A percentile compares a stretch with the other conserved stretches of the same genome.
Conservation (phyloP, 2,797 vertebrate genomes). For the Florisuga fusca region DNA sequence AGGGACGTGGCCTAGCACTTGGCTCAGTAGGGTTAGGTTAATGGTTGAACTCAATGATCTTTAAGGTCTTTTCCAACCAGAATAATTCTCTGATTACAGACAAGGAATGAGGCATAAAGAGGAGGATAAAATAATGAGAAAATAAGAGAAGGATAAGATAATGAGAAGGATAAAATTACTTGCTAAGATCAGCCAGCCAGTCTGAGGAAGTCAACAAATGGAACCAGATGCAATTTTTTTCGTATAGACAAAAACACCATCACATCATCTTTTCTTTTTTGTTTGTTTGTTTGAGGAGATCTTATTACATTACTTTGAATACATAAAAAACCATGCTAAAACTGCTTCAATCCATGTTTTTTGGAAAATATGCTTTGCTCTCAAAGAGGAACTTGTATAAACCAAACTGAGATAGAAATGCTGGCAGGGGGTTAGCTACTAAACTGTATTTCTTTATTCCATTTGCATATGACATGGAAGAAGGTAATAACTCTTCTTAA, state of each 20-base stretch:
- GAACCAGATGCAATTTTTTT: background rate
- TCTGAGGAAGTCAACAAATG: background rate
- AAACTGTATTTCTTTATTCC: conserved; percentile 3
- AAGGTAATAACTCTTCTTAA: conserved; percentile 10
- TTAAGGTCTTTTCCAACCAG: too few relatives aligned
- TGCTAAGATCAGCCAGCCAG: background rate
- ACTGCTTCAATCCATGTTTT: background rate
- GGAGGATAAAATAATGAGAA: background rate
- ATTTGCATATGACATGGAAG: background rate
- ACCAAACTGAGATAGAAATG: background rate
- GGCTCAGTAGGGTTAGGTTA: too few relatives aligned
- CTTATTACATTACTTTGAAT: background rate
- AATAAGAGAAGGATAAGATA: background rate
- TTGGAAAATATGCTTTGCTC: background rate
- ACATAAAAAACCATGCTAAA: background rate
- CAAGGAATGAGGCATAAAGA: background rate
- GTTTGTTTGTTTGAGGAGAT: background rate
- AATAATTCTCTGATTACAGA: background rate
- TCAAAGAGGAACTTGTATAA: background rate
- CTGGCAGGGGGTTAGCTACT: background rate
- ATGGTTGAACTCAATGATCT: too few relatives aligned
- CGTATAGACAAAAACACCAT: background rate
- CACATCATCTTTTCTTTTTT: background rate
- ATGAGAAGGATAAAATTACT: too few relatives aligned
- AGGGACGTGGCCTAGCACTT: too few relatives aligned